These are phyloP conservation scores for Lepidocyrtinus sp. DNA, from an alignment of 2,888 invertebrate genomes.

Conservation along the genomic window DNA sequence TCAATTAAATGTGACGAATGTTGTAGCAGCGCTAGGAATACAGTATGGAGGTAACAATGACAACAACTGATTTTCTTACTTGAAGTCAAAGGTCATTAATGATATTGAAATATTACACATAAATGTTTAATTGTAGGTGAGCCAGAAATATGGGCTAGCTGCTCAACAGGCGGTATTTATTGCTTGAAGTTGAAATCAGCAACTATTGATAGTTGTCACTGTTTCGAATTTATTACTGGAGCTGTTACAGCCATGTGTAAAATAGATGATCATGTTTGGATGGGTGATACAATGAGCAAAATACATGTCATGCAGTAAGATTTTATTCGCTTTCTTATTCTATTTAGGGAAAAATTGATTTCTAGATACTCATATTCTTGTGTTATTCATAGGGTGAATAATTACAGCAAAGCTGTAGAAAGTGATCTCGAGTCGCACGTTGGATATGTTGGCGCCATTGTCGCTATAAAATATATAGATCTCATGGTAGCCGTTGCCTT, in stretches of 20 bases:
- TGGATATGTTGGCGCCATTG: conserved; percentile 68
- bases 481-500: conserved; percentile 65
- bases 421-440: conserved; percentile 67
- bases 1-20: conserved; percentile 79
- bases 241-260: conserved; percentile 78
- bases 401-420: conserved; percentile 64
- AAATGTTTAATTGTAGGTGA: conserved; percentile 63
- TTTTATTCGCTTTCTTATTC: conserved; percentile 25
- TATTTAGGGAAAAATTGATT: no score
- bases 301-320: conserved; percentile 84
- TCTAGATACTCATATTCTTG: not conserved
- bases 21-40: conserved; percentile 78
- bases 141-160: conserved; percentile 69
- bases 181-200: conserved; percentile 62
- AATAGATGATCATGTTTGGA: conserved; percentile 86
- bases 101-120: not conserved
- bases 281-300: conserved; percentile 90
- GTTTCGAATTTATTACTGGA: conserved; percentile 69
- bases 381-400: conserved; percentile 54
- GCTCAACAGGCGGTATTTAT: conserved; percentile 69
- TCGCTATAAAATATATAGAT: conserved; percentile 63
- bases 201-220: conserved; percentile 64
- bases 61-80: no score
- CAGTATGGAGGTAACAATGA: conserved; percentile 72
- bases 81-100: not conserved